Percentiles rank a stretch among this genome's conserved stretches.
These are phyloP conservation scores for Psilopogon haemacephalus DNA, from an alignment of 2,113 vertebrate species.

Conservation along the genomic window DNA sequence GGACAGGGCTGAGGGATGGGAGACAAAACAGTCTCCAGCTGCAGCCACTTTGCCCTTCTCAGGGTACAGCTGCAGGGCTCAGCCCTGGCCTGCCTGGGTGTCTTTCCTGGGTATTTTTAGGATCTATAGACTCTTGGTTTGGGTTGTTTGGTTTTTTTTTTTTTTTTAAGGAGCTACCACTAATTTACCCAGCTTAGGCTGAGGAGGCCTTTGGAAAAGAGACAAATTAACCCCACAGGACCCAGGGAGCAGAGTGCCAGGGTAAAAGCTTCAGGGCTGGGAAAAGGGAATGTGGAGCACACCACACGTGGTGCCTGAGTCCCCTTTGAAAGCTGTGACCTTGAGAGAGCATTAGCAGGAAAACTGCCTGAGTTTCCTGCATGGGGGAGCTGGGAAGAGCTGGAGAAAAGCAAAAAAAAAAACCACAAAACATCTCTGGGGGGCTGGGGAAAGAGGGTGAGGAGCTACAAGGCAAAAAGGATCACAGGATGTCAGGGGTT, in stretches of 20 bases:
- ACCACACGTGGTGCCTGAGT: accelerated
- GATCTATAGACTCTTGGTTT: background rate
- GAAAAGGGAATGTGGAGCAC: background rate
- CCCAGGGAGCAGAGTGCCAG: background rate
- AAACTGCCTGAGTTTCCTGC: background rate
- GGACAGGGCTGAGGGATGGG: conserved; percentile 13
- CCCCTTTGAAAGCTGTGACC: background rate
- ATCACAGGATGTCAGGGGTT: too few relatives aligned
- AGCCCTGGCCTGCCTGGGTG: background rate
- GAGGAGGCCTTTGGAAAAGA: background rate
- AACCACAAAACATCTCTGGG: background rate
- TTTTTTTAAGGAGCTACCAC: background rate
- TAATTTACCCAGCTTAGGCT: background rate
- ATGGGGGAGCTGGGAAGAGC: background rate
- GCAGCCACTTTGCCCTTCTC: conserved; percentile 5
- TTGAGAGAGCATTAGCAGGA: background rate
- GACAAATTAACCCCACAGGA: background rate
- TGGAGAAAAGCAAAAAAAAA: background rate
- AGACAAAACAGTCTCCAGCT: conserved; percentile 55
- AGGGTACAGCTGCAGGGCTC: background rate
- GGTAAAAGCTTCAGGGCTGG: background rate
- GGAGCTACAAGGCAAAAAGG: background rate
- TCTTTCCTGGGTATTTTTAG: conserved; percentile 38
- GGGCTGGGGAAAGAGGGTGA: background rate
- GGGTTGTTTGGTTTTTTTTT: too few relatives aligned